Evolutionary conservation across 1,140 invertebrate genomes (phyloP).

Genomic region (Drosophila insularis): DNA sequence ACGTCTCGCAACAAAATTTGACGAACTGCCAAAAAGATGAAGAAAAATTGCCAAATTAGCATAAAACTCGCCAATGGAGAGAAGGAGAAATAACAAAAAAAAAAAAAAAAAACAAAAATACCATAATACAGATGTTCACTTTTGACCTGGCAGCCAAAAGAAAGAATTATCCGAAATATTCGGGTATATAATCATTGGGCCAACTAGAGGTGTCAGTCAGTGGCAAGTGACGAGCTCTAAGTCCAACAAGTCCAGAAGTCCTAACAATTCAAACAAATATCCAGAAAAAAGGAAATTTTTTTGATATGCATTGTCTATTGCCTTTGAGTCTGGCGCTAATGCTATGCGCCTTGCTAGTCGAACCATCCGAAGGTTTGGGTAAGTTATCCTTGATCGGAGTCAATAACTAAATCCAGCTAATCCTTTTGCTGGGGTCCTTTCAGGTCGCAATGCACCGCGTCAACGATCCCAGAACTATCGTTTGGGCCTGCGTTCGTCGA

Average conservation of each 20-base stretch:
- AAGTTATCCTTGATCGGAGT: constrained; percentile 15
- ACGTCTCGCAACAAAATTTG: constrained; percentile 19
- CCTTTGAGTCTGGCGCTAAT: constrained; percentile 55
- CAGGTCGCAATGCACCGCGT: constrained; percentile 19
- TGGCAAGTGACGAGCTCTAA: constrained; percentile 65
- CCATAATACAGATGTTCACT: constrained; percentile 36
- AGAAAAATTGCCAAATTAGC: constrained; percentile 50
- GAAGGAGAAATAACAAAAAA: not conserved
- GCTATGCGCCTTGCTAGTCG: constrained; percentile 52
- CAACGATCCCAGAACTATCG: constrained; percentile 29
- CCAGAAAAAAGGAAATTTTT: not conserved
- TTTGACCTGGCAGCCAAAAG: constrained; percentile 56
- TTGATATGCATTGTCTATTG: constrained; percentile 53
- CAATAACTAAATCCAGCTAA: no score
- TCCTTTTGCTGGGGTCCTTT: not conserved
- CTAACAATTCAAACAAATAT: not conserved
- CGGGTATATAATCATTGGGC: constrained; percentile 66
- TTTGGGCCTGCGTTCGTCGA: constrained; percentile 22
- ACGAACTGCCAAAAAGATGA: constrained; percentile 37
- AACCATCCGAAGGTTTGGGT: constrained; percentile 44
- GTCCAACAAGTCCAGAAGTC: constrained; percentile 49
- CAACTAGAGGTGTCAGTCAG: constrained; percentile 61
- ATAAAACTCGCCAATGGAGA: constrained; percentile 38
- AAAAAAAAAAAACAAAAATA: not conserved
- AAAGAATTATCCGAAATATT: constrained; percentile 19